Evolutionary conservation across 2,797 vertebrate genomes (phyloP).

Genomic region (Myripristis jacobus): DNA sequence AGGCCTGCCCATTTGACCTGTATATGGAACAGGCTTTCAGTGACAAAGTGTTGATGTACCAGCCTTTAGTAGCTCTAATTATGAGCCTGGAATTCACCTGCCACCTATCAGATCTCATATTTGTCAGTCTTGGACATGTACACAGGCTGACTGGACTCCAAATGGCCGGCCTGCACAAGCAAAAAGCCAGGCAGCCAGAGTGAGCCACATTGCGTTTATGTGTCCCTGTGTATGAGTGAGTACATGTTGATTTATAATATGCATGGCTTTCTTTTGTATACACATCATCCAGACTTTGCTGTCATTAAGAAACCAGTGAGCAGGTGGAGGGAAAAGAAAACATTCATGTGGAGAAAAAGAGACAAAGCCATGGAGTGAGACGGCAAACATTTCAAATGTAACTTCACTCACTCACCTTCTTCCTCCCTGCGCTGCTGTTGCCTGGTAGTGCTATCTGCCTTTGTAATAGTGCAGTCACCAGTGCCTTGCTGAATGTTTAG

Average conservation of each 20-base stretch:
- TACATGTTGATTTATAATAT: neutral
- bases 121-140: too few species aligned
- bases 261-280: neutral
- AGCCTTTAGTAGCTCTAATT: too few species aligned
- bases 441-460: conserved; percentile 29
- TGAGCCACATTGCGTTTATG: too few species aligned
- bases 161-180: too few species aligned
- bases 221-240: neutral
- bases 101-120: too few species aligned
- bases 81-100: too few species aligned
- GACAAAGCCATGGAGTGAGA: neutral
- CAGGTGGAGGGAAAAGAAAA: neutral
- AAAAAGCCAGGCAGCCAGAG: too few species aligned
- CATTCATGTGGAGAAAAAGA: neutral
- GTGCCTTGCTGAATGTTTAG: conserved; percentile 38
- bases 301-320: neutral
- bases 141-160: too few species aligned
- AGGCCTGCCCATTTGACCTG: too few species aligned
- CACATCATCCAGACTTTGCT: too few species aligned
- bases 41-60: too few species aligned
- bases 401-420: conserved; percentile 27
- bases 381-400: conserved; percentile 10
- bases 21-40: too few species aligned
- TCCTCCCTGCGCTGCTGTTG: neutral
- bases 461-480: conserved; percentile 20